Conservation (phyloP, 1,140 invertebrate genomes). For the Aphelenchoides besseyi region DNA sequence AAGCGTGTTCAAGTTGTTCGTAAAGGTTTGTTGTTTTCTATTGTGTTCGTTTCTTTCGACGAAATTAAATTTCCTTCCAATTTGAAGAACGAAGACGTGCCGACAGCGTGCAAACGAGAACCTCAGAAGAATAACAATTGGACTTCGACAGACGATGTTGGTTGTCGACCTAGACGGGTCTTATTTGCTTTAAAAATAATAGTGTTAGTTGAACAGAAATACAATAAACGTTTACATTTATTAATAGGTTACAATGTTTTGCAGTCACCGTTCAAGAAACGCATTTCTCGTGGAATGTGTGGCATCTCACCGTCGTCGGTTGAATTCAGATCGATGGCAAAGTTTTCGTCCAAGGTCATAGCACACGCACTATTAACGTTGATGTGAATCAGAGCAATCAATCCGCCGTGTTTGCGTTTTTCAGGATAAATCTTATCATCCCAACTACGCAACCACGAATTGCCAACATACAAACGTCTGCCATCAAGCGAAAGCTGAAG, state of each 20-base stretch:
- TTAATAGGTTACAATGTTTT: constrained; percentile 29
- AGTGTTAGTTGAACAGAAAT: too few species aligned
- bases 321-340: constrained; percentile 32
- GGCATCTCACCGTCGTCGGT: constrained; percentile 20
- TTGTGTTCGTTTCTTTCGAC: neutral
- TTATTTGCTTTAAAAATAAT: neutral
- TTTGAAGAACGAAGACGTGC: neutral
- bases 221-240: too few species aligned
- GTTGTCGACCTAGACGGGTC: neutral
- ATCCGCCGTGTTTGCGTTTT: constrained; percentile 70
- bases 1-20: constrained; percentile 4
- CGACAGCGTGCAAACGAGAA: neutral
- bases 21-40: constrained; percentile 6
- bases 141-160: neutral
- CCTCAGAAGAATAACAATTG: neutral
- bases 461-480: constrained; percentile 82
- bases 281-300: constrained; percentile 50
- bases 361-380: constrained; percentile 27
- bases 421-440: constrained; percentile 88
- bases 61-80: neutral
- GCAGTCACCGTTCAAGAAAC: constrained; percentile 48
- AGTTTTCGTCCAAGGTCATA: constrained; percentile 42
- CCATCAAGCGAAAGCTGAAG: constrained; percentile 90
- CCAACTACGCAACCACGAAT: constrained; percentile 84
- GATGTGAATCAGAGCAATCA: constrained; percentile 32